Evolutionary conservation across 92 coral and sea anemone genomes (phyloP).

Genomic region (Micromussa lordhowensis): DNA sequence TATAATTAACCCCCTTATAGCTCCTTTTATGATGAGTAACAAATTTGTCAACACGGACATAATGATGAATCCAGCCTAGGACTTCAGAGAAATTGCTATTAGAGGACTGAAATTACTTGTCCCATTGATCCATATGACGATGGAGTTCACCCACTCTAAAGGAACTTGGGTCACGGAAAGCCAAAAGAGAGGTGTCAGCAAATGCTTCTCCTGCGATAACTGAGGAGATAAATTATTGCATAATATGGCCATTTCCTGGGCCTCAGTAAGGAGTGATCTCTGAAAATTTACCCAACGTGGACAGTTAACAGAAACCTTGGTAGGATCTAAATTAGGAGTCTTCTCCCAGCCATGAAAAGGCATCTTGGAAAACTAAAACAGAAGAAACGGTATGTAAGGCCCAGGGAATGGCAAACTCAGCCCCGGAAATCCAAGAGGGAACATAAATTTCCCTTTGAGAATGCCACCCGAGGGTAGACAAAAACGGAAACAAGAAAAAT

Average conservation of each 20-base stretch:
- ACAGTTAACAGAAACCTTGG: conserved; percentile 16
- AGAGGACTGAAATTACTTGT: neutral
- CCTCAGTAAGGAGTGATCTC: conserved; percentile 16
- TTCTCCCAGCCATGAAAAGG: conserved; percentile 41
- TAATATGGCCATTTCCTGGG: conserved; percentile 44
- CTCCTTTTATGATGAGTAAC: conserved; percentile 16
- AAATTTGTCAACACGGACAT: conserved; percentile 18
- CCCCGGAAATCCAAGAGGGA: neutral
- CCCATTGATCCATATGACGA: conserved; percentile 41
- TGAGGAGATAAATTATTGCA: conserved; percentile 5
- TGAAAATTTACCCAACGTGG: conserved; percentile 36
- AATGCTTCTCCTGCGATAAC: conserved; percentile 19
- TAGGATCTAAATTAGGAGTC: conserved; percentile 40
- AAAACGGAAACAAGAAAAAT: conserved; percentile 14
- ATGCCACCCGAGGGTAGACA: conserved; percentile 33
- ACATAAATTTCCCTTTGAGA: neutral
- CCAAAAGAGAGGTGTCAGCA: neutral
- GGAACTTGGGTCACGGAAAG: conserved; percentile 43
- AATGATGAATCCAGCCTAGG: conserved; percentile 20
- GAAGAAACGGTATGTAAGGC: conserved; percentile 7
- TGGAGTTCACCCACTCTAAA: conserved; percentile 51
- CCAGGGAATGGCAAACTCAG: conserved; percentile 27
- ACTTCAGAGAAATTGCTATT: conserved; percentile 24
- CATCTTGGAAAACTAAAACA: conserved; percentile 17
- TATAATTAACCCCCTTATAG: conserved; percentile 28